These are phyloP conservation scores for Minunthozetes semirufus DNA, from an alignment of 2,888 invertebrate genomes.

Conservation along the genomic window DNA sequence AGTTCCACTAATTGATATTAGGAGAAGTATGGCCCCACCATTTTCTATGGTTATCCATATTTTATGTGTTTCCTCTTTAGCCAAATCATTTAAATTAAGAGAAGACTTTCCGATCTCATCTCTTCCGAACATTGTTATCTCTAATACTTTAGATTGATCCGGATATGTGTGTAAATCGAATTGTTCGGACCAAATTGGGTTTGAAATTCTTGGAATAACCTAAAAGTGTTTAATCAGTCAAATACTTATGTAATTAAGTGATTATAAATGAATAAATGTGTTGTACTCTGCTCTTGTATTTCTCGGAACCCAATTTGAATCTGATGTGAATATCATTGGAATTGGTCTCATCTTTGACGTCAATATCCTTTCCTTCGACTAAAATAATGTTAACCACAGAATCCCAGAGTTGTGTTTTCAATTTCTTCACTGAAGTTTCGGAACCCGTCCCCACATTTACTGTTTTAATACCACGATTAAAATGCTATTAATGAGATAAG, in stretches of 20 bases:
- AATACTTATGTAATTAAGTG: slow-evolving; percentile 7
- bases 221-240: no score
- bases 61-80: slow-evolving; percentile 82
- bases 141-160: slow-evolving; percentile 81
- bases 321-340: slow-evolving; percentile 84
- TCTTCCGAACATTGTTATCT: slow-evolving; percentile 84
- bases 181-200: slow-evolving; percentile 91
- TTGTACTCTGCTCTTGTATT: slow-evolving; percentile 79
- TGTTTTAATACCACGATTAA: slow-evolving; percentile 28
- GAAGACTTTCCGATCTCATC: slow-evolving; percentile 78
- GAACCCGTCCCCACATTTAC: neutral
- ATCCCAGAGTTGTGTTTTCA: slow-evolving; percentile 92
- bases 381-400: slow-evolving; percentile 94
- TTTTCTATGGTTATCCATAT: slow-evolving; percentile 83
- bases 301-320: slow-evolving; percentile 93
- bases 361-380: slow-evolving; percentile 83
- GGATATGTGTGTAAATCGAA: slow-evolving; percentile 94
- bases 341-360: slow-evolving; percentile 69
- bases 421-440: slow-evolving; percentile 44
- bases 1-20: slow-evolving; percentile 90
- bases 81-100: slow-evolving; percentile 73
- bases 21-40: slow-evolving; percentile 68
- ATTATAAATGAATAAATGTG: neutral
- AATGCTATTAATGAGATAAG: slow-evolving; percentile 16
- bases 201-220: slow-evolving; percentile 64